These are phyloP conservation scores for Pogonognathellus flavescens DNA, from an alignment of 1,140 invertebrate species.

Conservation along the genomic window DNA sequence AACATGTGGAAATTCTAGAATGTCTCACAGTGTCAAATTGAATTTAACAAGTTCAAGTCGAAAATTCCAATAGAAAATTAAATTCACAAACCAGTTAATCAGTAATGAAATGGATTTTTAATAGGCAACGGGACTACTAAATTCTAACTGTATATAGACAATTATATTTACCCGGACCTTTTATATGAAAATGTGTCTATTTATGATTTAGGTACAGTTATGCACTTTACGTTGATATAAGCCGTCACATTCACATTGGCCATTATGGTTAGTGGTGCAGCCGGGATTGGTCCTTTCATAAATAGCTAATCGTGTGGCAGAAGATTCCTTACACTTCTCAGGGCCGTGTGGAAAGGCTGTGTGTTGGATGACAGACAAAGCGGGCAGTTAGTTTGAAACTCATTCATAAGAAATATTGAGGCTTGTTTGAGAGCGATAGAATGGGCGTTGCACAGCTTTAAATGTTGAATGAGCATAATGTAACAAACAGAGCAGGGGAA, in stretches of 20 bases:
- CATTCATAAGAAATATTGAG: slow-evolving; percentile 37
- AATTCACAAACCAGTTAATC: too few species aligned
- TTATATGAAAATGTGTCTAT: too few species aligned
- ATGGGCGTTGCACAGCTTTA: slow-evolving; percentile 44
- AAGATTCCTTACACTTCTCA: not conserved
- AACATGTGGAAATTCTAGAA: too few species aligned
- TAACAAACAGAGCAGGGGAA: slow-evolving; percentile 24
- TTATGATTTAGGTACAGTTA: too few species aligned
- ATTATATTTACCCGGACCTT: too few species aligned
- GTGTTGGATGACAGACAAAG: slow-evolving; percentile 33
- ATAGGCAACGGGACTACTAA: too few species aligned
- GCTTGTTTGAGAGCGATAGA: slow-evolving; percentile 8
- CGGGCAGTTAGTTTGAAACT: slow-evolving; percentile 9
- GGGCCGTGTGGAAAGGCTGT: not conserved
- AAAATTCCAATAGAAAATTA: too few species aligned
- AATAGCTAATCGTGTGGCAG: slow-evolving; percentile 4
- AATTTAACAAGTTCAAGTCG: too few species aligned
- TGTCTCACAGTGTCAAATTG: too few species aligned
- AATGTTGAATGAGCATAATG: slow-evolving; percentile 50
- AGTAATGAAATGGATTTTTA: too few species aligned
- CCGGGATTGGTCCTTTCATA: not conserved
- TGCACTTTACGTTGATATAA: too few species aligned
- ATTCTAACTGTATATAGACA: too few species aligned
- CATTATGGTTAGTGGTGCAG: not conserved
- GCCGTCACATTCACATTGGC: not conserved